Evolutionary conservation across 2,797 vertebrate genomes (phyloP).

Genomic region (Staurois parvus): DNA sequence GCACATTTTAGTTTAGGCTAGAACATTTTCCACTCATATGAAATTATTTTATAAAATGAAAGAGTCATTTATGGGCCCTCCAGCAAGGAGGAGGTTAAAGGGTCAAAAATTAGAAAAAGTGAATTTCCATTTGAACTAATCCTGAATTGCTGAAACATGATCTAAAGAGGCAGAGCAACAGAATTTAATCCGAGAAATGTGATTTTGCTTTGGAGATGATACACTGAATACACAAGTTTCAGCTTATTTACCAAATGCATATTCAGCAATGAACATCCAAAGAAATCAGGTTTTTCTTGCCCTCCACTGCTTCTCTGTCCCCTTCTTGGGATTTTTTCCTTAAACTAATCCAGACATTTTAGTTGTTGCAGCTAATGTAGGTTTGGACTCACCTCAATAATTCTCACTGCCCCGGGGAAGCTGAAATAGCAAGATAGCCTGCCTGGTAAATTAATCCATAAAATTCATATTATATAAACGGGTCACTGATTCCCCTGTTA

Average conservation of each 20-base stretch:
- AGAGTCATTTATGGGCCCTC: not conserved
- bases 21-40: not conserved
- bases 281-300: conserved; percentile 48
- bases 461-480: conserved; percentile 59
- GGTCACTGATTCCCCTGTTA: conserved; percentile 59
- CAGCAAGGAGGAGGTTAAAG: conserved; percentile 25
- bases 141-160: conserved; percentile 45
- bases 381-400: conserved; percentile 65
- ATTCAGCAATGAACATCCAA: conserved; percentile 55
- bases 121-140: conserved; percentile 55
- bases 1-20: not conserved
- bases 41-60: conserved; percentile 8
- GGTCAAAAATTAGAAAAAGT: conserved; percentile 20
- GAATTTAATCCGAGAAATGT: conserved; percentile 58
- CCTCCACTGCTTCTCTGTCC: conserved; percentile 15
- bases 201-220: conserved; percentile 57
- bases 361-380: conserved; percentile 28
- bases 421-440: conserved; percentile 60
- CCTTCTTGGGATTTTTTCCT: conserved; percentile 6
- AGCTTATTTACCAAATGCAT: conserved; percentile 56
- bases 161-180: conserved; percentile 45
- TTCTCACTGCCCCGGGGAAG: conserved; percentile 57
- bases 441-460: conserved; percentile 64
- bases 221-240: conserved; percentile 54
- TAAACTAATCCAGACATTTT: conserved; percentile 1